A percentile compares a stretch with the other conserved stretches of the same genome.
Evolutionary conservation across 2,113 vertebrate genomes (phyloP).

Genomic region (Corythoichthys haematopterus): DNA sequence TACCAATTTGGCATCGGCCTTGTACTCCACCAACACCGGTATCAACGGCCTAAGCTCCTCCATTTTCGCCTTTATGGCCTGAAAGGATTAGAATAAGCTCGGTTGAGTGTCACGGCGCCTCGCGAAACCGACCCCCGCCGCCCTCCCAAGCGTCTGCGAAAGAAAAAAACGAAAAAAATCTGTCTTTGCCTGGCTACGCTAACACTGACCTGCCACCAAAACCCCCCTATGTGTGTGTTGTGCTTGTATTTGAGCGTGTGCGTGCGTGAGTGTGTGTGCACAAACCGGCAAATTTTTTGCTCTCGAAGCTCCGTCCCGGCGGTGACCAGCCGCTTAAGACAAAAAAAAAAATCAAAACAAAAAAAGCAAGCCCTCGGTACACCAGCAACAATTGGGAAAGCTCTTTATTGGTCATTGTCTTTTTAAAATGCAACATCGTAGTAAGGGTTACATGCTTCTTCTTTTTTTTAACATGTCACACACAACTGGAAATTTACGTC

Average conservation of each 20-base stretch:
- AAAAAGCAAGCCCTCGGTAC: conserved; percentile 91
- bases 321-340: conserved; percentile 46
- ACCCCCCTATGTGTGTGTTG: conserved; percentile 36
- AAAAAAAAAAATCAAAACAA: background rate
- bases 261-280: conserved; percentile 56
- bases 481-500: conserved; percentile 81
- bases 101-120: conserved; percentile 88
- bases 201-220: conserved; percentile 56
- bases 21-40: conserved; percentile 99
- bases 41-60: conserved; percentile 99
- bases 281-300: conserved; percentile 42
- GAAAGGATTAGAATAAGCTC: conserved; percentile 97
- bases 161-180: conserved; percentile 57
- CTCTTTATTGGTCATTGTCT: conserved; percentile 98
- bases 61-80: conserved; percentile 99
- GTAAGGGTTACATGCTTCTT: conserved; percentile 94
- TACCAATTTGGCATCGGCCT: conserved; percentile 99
- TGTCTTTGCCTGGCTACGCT: conserved; percentile 72
- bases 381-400: conserved; percentile 97
- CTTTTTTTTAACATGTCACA: conserved; percentile 78
- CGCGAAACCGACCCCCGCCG: conserved; percentile 59
- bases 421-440: conserved; percentile 97
- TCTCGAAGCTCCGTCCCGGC: conserved; percentile 44
- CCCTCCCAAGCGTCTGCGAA: conserved; percentile 54
- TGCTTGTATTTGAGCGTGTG: conserved; percentile 39